A percentile compares a stretch with the other conserved stretches of the same genome.
Conservation (phyloP, 2,113 vertebrate species). For the Oophaga pumilio region DNA sequence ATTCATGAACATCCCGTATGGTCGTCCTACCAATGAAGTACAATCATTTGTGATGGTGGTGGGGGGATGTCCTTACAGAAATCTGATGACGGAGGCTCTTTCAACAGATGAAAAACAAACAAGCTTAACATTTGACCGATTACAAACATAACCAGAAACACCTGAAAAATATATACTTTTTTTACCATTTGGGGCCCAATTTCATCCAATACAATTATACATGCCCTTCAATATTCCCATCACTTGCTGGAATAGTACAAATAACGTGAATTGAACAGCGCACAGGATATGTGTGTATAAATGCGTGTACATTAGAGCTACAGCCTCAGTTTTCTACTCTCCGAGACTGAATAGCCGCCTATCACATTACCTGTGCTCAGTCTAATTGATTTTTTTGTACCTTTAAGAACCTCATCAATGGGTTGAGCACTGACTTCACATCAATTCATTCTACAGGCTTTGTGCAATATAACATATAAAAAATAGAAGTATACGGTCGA, state of each 20-base stretch:
- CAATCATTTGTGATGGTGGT: background rate
- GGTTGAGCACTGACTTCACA: background rate
- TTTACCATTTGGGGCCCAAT: background rate
- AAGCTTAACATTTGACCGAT: background rate
- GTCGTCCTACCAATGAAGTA: background rate
- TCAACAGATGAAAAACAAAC: background rate
- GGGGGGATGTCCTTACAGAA: background rate
- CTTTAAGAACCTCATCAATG: background rate
- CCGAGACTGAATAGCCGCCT: no score
- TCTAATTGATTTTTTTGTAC: background rate
- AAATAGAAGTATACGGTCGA: background rate
- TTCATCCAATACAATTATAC: background rate
- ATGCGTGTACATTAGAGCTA: background rate
- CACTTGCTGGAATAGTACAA: background rate
- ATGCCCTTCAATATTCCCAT: background rate
- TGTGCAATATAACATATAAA: slow-evolving; percentile 1
- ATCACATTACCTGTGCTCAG: background rate
- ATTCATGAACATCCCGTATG: background rate
- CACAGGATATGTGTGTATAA: background rate
- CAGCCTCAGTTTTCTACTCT: no score
- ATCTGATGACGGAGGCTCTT: background rate
- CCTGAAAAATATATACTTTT: no score
- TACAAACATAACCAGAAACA: background rate
- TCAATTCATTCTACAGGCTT: background rate
- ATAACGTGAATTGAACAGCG: background rate